phyloP scores from a whole-genome alignment of 2,888 invertebrate species.

The Adelphocoris suturalis region DNA sequence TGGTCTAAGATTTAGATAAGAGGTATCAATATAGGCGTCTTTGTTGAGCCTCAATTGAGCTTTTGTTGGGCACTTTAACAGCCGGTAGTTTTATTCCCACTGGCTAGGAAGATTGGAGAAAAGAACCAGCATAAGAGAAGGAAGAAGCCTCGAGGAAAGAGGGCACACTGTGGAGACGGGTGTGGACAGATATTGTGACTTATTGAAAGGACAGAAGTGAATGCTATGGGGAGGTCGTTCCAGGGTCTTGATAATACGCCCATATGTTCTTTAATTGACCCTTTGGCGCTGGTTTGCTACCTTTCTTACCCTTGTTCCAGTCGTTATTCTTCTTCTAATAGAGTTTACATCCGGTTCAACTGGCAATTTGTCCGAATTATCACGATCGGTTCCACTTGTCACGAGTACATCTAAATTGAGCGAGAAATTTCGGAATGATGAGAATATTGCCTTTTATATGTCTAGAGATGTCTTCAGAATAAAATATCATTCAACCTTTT shows the following conservation, averaged over 20 bases:
- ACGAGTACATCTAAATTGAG: not conserved
- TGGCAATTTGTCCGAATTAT: slow-evolving; percentile 17
- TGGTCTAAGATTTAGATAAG: slow-evolving; percentile 23
- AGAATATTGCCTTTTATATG: not conserved
- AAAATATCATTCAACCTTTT: too few relatives aligned
- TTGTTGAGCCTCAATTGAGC: slow-evolving; percentile 45
- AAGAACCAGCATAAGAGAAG: slow-evolving; percentile 35
- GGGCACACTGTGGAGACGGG: not conserved
- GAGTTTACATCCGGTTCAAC: not conserved
- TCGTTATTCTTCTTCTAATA: slow-evolving; percentile 39
- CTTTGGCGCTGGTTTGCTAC: slow-evolving; percentile 41
- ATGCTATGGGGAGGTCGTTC: not conserved
- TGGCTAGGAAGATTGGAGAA: slow-evolving; percentile 21
- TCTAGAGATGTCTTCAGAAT: too few relatives aligned
- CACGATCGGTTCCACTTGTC: slow-evolving; percentile 32
- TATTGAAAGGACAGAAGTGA: slow-evolving; percentile 17
- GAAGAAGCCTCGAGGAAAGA: not conserved
- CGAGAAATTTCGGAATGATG: not conserved
- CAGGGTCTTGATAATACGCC: slow-evolving; percentile 43
- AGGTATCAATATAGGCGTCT: slow-evolving; percentile 40
- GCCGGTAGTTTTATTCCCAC: slow-evolving; percentile 22
- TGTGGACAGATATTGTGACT: slow-evolving; percentile 30
- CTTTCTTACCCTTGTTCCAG: not conserved
- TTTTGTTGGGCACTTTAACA: slow-evolving; percentile 21
- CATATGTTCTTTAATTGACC: slow-evolving; percentile 51